Evolutionary conservation across 92 coral and sea anemone genomes (phyloP), one percentile per base, ranked within the genome.

Genomic region (Parazoanthus darwini): DNA sequence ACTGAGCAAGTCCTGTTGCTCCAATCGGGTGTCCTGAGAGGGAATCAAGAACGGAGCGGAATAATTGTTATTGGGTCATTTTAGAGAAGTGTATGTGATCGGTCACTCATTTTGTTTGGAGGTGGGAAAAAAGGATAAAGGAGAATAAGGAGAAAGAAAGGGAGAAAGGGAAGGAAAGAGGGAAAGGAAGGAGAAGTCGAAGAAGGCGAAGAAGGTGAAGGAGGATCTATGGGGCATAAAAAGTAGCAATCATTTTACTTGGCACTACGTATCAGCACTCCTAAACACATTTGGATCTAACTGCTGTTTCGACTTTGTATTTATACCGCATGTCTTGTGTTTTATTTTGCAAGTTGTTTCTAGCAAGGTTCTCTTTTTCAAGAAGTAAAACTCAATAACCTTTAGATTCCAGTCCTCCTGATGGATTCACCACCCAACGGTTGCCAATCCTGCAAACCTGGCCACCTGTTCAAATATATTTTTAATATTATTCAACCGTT

Each of bases 331-430:
- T n/a, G n/a, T n/a, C n/a, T n/a, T n/a, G n/a, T n/a, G n/a, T n/a
- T n/a, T n/a, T n/a, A n/a, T n/a, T n/a, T n/a, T n/a, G n/a, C n/a
- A n/a, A n/a, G n/a, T n/a, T n/a, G n/a, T n/a, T n/a, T n/a, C n/a
- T n/a, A n/a, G n/a, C n/a, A n/a, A n/a, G n/a, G n/a, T n/a, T n/a
- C n/a, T 29, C 33, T 29, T 29, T 29, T 29, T 29, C 33, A 29
- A 63, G 22, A 63, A 63, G 25, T 56, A 80, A 59, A 15, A 81
- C 10, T 9, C 87, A 86, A 16, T 43, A 48, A 93, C 98, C 98
- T 93, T 95, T 95, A 29, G 98, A 95, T 71, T 95, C 98, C 65
- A 95, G 91, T 66, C 98, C 98, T 76, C 98, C 98, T 42, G 98
- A 95, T 8, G 98, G 96, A 81, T 95, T 95, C 80, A 95, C 98